Conservation (phyloP, 2,797 vertebrate species). For the Salmo trutta region DNA sequence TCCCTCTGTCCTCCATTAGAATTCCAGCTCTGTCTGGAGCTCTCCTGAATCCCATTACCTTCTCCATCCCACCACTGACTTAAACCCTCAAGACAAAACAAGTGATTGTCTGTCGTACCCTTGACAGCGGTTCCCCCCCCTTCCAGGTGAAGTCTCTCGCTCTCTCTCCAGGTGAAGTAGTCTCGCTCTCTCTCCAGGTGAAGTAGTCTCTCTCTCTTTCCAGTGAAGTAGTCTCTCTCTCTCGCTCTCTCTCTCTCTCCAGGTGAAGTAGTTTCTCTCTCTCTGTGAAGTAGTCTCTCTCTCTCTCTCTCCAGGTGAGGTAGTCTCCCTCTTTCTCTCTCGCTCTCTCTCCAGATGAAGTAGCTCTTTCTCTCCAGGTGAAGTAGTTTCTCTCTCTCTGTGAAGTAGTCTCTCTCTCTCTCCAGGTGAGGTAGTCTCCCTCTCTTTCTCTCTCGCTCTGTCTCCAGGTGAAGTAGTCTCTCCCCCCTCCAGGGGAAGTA, state of each 20-base stretch:
- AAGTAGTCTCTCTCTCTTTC: too few relatives aligned
- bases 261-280: too few relatives aligned
- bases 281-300: too few relatives aligned
- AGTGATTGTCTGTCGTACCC: background rate
- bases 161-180: background rate
- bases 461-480: too few relatives aligned
- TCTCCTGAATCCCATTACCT: conserved; percentile 6
- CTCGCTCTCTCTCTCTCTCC: too few relatives aligned
- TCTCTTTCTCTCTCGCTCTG: too few relatives aligned
- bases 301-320: too few relatives aligned
- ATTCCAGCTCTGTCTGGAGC: conserved; percentile 7
- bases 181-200: too few relatives aligned
- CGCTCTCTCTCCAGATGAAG: background rate
- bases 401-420: background rate
- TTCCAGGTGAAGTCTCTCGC: background rate
- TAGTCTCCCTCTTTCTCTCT: background rate
- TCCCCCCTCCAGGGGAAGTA: too few relatives aligned
- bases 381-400: background rate
- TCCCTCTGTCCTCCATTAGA: background rate
- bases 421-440: too few relatives aligned
- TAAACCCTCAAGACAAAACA: background rate
- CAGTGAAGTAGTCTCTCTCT: too few relatives aligned
- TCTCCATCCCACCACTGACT: background rate
- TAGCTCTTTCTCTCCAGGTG: too few relatives aligned
- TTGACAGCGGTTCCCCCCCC: background rate